Percentiles rank a stretch among this genome's conserved stretches.
Conservation (phyloP, 2,113 vertebrate genomes). For the Gallinago jamesoni region DNA sequence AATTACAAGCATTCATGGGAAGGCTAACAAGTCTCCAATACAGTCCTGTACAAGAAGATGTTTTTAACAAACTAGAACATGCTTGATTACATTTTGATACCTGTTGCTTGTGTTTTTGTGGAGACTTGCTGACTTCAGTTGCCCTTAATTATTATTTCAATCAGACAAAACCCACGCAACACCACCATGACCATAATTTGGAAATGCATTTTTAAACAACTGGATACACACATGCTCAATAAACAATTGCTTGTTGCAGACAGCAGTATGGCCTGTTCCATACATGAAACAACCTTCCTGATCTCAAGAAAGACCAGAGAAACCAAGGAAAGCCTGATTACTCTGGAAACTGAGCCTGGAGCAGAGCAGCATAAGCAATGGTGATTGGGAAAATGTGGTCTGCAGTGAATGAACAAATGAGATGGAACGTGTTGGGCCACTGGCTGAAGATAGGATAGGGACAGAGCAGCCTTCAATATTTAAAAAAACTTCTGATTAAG, state of each 20-base stretch:
- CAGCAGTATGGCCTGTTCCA: not conserved
- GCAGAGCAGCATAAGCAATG: not conserved
- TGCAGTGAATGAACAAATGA: not conserved
- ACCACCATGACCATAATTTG: not conserved
- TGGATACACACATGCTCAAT: not conserved
- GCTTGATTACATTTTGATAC: not conserved
- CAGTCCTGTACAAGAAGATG: not conserved
- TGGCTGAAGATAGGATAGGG: not conserved
- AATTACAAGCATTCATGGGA: not conserved
- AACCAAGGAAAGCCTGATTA: not conserved
- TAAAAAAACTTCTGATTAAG: not conserved
- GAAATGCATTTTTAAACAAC: not conserved
- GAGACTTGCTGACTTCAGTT: not conserved
- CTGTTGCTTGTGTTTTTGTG: not conserved
- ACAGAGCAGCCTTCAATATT: not conserved
- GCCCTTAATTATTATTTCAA: not conserved
- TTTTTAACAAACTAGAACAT: not conserved
- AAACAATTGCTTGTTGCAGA: not conserved
- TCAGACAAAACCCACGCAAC: not conserved
- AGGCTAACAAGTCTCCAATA: not conserved
- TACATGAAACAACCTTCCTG: accelerated
- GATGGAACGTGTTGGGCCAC: not conserved
- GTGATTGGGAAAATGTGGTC: not conserved
- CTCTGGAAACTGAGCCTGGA: not conserved
- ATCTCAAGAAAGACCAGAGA: not conserved